These are phyloP conservation scores for Nomada flava DNA, from an alignment of 2,888 invertebrate species.

Conservation along the genomic window DNA sequence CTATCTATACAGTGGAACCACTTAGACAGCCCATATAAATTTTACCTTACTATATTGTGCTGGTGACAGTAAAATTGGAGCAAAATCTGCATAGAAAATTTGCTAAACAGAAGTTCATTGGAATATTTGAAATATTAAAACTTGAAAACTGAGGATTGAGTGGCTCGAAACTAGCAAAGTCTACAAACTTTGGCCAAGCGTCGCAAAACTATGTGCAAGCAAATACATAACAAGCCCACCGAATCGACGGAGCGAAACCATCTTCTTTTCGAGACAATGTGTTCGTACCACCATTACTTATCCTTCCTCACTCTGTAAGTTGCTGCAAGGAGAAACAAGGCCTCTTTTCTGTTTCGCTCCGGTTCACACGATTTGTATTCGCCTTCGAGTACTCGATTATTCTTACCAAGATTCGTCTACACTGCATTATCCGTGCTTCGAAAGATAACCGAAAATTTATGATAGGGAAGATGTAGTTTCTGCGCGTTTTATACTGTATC, in stretches of 20 bases:
- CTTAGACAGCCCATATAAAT: no score
- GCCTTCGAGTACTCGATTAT: slow-evolving; percentile 57
- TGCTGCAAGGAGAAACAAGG: slow-evolving; percentile 22
- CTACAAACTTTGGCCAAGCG: slow-evolving; percentile 19
- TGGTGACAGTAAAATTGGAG: no score
- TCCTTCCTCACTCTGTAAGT: slow-evolving; percentile 31
- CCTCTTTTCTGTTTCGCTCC: slow-evolving; percentile 54
- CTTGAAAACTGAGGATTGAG: not conserved
- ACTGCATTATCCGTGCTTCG: slow-evolving; percentile 16
- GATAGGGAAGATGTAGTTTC: slow-evolving; percentile 17
- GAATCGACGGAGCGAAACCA: slow-evolving; percentile 47
- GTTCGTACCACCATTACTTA: slow-evolving; percentile 40
- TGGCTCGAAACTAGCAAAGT: not conserved
- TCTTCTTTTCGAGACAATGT: slow-evolving; percentile 53
- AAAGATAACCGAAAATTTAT: slow-evolving; percentile 6
- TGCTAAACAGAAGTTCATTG: no score
- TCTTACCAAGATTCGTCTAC: slow-evolving; percentile 27
- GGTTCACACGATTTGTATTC: slow-evolving; percentile 71
- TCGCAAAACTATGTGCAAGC: slow-evolving; percentile 20
- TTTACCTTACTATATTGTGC: no score
- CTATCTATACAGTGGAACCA: no score
- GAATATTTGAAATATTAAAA: no score
- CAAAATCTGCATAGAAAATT: no score
- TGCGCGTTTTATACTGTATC: slow-evolving; percentile 21
- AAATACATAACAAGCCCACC: slow-evolving; percentile 37